phyloP scores from a whole-genome alignment of 2,113 vertebrate species.

The Callithrix jacchus region DNA sequence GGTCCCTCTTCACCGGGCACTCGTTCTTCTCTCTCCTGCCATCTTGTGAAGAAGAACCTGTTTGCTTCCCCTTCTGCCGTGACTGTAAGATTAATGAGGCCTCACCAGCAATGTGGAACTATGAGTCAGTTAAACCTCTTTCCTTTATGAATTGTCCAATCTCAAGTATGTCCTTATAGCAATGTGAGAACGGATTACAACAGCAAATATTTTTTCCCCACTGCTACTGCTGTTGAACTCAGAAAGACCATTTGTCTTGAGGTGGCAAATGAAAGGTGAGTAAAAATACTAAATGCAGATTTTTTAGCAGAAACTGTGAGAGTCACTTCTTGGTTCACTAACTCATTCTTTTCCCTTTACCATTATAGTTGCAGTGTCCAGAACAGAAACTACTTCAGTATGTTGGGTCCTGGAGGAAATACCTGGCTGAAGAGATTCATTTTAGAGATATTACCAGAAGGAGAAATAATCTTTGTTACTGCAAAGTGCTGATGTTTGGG shows the following conservation, averaged over 20 bases:
- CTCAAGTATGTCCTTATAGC: too few species aligned
- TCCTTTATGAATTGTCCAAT: too few species aligned
- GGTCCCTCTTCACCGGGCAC: too few species aligned
- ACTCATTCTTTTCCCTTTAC: not conserved
- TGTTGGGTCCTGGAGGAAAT: not conserved
- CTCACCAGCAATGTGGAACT: too few species aligned
- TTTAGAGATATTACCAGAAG: not conserved
- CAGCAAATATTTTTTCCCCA: not conserved
- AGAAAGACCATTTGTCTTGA: not conserved
- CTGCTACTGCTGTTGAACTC: not conserved
- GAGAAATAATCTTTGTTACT: not conserved
- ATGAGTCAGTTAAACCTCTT: too few species aligned
- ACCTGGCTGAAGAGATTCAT: not conserved
- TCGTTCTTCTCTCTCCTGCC: too few species aligned
- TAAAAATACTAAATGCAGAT: not conserved
- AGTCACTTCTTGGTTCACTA: not conserved
- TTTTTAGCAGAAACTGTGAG: not conserved
- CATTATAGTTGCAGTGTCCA: too few species aligned
- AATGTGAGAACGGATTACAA: too few species aligned
- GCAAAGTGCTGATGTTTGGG: not conserved
- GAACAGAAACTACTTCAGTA: rapidly evolving
- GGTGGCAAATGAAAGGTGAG: not conserved
- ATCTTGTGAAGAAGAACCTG: too few species aligned
- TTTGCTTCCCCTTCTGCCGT: too few species aligned
- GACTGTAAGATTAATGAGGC: too few species aligned